These are phyloP conservation scores for Spilarctia lutea DNA, from an alignment of 2,888 invertebrate species.

Conservation along the genomic window DNA sequence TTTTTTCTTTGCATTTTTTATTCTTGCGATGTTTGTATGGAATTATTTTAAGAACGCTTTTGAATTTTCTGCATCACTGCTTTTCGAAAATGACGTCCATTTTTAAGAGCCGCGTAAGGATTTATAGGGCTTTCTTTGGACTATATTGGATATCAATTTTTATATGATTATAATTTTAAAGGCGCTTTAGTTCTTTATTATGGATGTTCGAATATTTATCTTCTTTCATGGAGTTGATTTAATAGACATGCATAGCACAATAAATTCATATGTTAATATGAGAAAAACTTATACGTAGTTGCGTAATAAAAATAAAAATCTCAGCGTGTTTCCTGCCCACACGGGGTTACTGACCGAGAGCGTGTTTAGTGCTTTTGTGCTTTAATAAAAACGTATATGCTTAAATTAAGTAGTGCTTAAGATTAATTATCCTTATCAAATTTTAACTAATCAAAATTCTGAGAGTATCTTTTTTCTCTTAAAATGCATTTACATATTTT, in stretches of 20 bases:
- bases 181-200: conserved; percentile 23
- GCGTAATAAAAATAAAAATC: conserved; percentile 56
- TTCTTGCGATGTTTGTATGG: background rate
- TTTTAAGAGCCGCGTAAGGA: conserved; percentile 5
- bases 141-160: conserved; percentile 21
- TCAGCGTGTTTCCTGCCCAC: conserved; percentile 51
- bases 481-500: conserved; percentile 1
- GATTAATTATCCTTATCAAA: conserved; percentile 50
- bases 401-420: conserved; percentile 50
- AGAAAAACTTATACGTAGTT: conserved; percentile 46
- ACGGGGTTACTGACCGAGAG: conserved; percentile 47
- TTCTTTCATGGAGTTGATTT: conserved; percentile 33
- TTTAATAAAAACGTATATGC: conserved; percentile 44
- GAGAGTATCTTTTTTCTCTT: conserved; percentile 9
- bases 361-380: conserved; percentile 39
- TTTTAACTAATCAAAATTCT: conserved; percentile 35
- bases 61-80: conserved; percentile 9
- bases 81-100: conserved; percentile 5
- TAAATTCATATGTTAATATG: conserved; percentile 52
- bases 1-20: background rate
- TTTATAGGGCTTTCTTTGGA: conserved; percentile 1
- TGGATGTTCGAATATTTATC: conserved; percentile 25
- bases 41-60: conserved; percentile 5
- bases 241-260: conserved; percentile 40
- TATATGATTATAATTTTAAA: conserved; percentile 20